Evolutionary conservation across 1,140 invertebrate species (phyloP), one percentile per base, ranked within the genome.

Genomic region (Aphidius ervi): DNA sequence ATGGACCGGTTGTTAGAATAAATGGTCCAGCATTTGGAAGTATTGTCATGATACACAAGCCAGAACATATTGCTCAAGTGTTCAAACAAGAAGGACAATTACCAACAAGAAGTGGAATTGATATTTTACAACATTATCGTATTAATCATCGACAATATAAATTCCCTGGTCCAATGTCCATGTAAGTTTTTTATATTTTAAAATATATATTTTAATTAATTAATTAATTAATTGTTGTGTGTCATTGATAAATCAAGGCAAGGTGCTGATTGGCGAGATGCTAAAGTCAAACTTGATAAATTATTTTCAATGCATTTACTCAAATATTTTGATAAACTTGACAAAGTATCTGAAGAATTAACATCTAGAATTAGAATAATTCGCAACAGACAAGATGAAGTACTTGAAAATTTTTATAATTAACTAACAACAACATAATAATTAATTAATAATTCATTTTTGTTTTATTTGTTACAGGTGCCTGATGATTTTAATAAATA

Each of bases 1-100:
- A 87, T 59, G 86, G 86, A 3, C 84, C 85, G 0, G 79, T 87
- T 6, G 85, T 87, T 5, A 75, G 85, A 53, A 76, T 87, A 20
- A 81, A 85, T 9, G 85, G 84, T 41, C 83, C 85, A 0, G 74
- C 87, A 42, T 81, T 83, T 1, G 79, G 80, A 5, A 82, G 86
- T 54, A 81, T 87, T 39, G 82, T 87, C 4, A 77, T 87, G 63
- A 76, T 77, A 56, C 74, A 76, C n/a, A 70, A 74, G 23, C 85
- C 85, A 0, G 84, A 86, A 59, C 83, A 86, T 61, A 85, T 86
- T 56, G 78, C 81, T 39, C 79, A 83, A 55, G 82, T 87, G 3
- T 83, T 85, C 59, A 71, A 78, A 5, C 80, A 83, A 66, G 85
- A 87, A 64, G 84, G 82, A 0, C 74, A 81, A 1, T 74, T 70